phyloP scores from a whole-genome alignment of 2,888 invertebrate species.

The Meliscaeva auricollis region DNA sequence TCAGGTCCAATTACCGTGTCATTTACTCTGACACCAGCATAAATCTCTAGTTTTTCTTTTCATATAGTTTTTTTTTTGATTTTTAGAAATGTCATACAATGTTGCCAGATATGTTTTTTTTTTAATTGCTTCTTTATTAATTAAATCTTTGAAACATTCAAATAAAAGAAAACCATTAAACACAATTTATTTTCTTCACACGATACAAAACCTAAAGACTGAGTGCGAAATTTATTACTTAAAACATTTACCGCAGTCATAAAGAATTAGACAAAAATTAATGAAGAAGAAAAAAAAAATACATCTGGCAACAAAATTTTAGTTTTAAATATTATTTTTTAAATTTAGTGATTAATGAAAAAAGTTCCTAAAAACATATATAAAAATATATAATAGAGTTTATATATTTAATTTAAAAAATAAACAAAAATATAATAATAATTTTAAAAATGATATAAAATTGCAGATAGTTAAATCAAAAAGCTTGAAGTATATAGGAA shows the following conservation, averaged over 20 bases:
- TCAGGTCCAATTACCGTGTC: conserved; percentile 94
- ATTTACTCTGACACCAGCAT: conserved; percentile 97
- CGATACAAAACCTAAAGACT: conserved; percentile 69
- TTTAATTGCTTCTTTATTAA: conserved; percentile 1
- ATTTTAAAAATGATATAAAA: conserved; percentile 54
- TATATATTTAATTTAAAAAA: conserved; percentile 45
- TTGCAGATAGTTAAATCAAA: conserved; percentile 70
- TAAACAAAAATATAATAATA: conserved; percentile 53
- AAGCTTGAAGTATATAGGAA: conserved; percentile 65
- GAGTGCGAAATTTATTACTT: conserved; percentile 71
- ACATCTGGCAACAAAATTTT: conserved; percentile 56
- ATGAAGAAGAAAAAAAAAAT: not conserved
- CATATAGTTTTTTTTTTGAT: conserved; percentile 41
- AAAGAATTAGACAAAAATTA: not conserved
- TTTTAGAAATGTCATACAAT: conserved; percentile 29
- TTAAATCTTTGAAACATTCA: conserved; percentile 9
- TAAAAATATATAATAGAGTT: conserved; percentile 44
- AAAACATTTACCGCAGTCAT: conserved; percentile 68
- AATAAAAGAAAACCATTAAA: not conserved
- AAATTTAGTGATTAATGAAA: conserved; percentile 82
- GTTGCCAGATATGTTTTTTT: conserved; percentile 52
- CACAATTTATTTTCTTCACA: conserved; percentile 34
- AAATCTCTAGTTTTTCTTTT: conserved; percentile 79
- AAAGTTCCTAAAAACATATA: conserved; percentile 81
- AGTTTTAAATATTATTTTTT: conserved; percentile 66